phyloP scores from a whole-genome alignment of 1,140 invertebrate species.

The Drosophila willistoni region DNA sequence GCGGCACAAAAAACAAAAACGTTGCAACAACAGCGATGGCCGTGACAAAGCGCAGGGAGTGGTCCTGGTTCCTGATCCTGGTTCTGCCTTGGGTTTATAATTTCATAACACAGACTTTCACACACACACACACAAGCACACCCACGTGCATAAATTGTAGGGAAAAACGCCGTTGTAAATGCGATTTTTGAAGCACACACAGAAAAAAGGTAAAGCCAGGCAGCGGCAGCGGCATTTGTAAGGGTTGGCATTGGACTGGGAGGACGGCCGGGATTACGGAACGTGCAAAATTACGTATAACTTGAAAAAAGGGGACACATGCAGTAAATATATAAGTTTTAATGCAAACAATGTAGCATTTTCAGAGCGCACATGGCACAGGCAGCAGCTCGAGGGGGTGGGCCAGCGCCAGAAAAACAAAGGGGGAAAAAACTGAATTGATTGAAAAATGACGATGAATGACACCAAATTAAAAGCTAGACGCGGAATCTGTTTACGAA shows the following conservation, averaged over 20 bases:
- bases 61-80: slow-evolving; percentile 36
- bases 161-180: slow-evolving; percentile 48
- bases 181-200: slow-evolving; percentile 45
- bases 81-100: slow-evolving; percentile 60
- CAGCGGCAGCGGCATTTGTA: slow-evolving; percentile 43
- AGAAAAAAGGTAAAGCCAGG: slow-evolving; percentile 53
- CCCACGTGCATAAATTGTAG: slow-evolving; percentile 55
- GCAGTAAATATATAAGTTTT: slow-evolving; percentile 18
- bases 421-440: neutral
- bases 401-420: neutral
- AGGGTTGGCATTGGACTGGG: slow-evolving; percentile 35
- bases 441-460: neutral
- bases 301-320: slow-evolving; percentile 15
- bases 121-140: slow-evolving; percentile 27
- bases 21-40: slow-evolving; percentile 39
- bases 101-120: slow-evolving; percentile 62
- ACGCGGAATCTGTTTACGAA: no score
- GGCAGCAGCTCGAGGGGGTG: neutral
- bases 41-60: slow-evolving; percentile 40
- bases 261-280: slow-evolving; percentile 17
- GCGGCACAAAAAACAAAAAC: slow-evolving; percentile 55
- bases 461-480: no score
- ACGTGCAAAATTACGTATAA: slow-evolving; percentile 18
- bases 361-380: neutral
- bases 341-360: slow-evolving; percentile 21